These are phyloP conservation scores for Porites cylindrica DNA, from an alignment of 92 coral and sea anemone species.

Conservation along the genomic window DNA sequence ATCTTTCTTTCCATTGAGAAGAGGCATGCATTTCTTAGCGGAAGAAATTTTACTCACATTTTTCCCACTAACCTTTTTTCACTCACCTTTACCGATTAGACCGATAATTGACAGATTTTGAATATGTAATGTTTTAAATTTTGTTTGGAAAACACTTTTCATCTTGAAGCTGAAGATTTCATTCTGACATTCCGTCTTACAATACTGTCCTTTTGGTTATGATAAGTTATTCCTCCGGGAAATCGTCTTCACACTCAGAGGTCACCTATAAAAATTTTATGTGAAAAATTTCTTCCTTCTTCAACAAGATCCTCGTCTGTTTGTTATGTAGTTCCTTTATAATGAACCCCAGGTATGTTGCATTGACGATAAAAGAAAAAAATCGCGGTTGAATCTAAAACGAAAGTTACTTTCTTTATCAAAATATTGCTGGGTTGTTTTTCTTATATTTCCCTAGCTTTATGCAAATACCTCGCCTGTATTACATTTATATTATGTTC, in stretches of 20 bases:
- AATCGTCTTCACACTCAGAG: not conserved
- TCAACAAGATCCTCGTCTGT: not conserved
- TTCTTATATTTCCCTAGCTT: not conserved
- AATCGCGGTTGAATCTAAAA: not conserved
- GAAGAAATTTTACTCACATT: not conserved
- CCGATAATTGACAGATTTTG: constrained; percentile 17
- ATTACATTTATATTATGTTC: not conserved
- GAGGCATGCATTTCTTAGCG: not conserved
- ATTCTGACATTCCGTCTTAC: constrained; percentile 14
- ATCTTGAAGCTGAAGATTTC: not conserved
- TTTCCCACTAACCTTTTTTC: not conserved
- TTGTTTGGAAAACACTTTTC: constrained; percentile 24
- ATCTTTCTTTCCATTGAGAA: not conserved
- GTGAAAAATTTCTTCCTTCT: not conserved
- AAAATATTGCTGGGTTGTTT: constrained; percentile 16
- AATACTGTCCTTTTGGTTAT: not conserved
- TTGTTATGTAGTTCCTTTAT: not conserved
- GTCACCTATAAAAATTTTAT: constrained; percentile 1
- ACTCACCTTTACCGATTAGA: not conserved
- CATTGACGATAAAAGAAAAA: not conserved
- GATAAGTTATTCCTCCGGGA: not conserved
- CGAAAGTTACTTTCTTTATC: not conserved
- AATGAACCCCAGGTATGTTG: constrained; percentile 16
- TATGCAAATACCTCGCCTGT: constrained; percentile 33
- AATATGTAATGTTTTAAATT: constrained; percentile 13